Conservation (phyloP, 2,888 invertebrate genomes). For the Vannuccia rotundouncinata region DNA sequence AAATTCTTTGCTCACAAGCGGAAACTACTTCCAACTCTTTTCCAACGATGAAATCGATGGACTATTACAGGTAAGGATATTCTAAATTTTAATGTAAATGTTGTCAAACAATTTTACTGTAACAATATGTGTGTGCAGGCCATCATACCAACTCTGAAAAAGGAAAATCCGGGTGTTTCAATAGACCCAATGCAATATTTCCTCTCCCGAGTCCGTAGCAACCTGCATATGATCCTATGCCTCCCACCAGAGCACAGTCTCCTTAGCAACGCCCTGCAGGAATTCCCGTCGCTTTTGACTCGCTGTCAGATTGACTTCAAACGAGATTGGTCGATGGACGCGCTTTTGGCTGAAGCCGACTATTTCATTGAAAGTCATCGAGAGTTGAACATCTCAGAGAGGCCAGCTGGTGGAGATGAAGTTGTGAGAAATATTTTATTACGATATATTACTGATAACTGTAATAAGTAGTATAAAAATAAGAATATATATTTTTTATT, state of each 20-base stretch:
- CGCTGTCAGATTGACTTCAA: conserved; percentile 55
- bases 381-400: neutral
- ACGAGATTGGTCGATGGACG: conserved; percentile 55
- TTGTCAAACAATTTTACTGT: neutral
- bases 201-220: conserved; percentile 53
- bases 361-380: conserved; percentile 47
- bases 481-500: no score
- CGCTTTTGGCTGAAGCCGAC: conserved; percentile 50
- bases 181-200: conserved; percentile 55
- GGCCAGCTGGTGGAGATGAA: neutral
- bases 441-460: neutral
- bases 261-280: conserved; percentile 44
- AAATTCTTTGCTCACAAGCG: conserved; percentile 54
- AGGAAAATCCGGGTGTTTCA: conserved; percentile 46
- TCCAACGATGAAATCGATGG: conserved; percentile 57
- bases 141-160: conserved; percentile 46
- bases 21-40: conserved; percentile 55
- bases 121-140: conserved; percentile 40
- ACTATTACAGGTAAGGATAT: conserved; percentile 47
- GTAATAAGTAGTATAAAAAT: no score
- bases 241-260: conserved; percentile 51
- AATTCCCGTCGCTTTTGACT: conserved; percentile 53
- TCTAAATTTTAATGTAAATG: neutral
- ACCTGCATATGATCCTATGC: conserved; percentile 54
- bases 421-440: neutral